Conservation (phyloP, 2,113 vertebrate genomes). For the Proterorhinus semilunaris region DNA sequence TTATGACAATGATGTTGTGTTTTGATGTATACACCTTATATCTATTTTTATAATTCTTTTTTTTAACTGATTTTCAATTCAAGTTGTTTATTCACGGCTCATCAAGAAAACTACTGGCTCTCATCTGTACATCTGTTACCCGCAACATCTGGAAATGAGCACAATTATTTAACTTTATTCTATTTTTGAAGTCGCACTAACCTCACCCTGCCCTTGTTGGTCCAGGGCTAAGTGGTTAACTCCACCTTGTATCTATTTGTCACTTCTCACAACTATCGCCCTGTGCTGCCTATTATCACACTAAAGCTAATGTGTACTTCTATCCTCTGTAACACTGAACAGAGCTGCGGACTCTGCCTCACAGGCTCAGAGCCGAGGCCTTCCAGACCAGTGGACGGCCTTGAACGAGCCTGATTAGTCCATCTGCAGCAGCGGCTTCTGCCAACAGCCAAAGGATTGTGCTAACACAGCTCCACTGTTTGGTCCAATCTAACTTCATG, state of each 20-base stretch:
- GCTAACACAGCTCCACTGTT: slow-evolving; percentile 54
- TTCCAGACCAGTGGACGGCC: slow-evolving; percentile 60
- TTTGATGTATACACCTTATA: too few species aligned
- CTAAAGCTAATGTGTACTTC: slow-evolving; percentile 27
- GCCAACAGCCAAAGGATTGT: slow-evolving; percentile 65
- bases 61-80: background rate
- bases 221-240: slow-evolving; percentile 59
- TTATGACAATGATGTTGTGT: too few species aligned
- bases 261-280: slow-evolving; percentile 52
- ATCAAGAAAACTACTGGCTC: slow-evolving; percentile 54
- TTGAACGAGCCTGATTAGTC: slow-evolving; percentile 66
- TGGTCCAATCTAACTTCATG: slow-evolving; percentile 58
- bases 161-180: slow-evolving; percentile 67
- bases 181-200: slow-evolving; percentile 44
- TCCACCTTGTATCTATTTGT: slow-evolving; percentile 70
- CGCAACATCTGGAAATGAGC: slow-evolving; percentile 73
- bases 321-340: slow-evolving; percentile 38
- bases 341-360: slow-evolving; percentile 40
- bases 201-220: slow-evolving; percentile 50
- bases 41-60: too few species aligned
- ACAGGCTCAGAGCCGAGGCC: slow-evolving; percentile 51
- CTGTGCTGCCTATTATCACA: slow-evolving; percentile 49
- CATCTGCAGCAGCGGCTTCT: slow-evolving; percentile 57
- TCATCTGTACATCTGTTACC: slow-evolving; percentile 59
- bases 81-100: slow-evolving; percentile 58